phyloP scores from a whole-genome alignment of 2,113 vertebrate genomes.

The Xiphias gladius region DNA sequence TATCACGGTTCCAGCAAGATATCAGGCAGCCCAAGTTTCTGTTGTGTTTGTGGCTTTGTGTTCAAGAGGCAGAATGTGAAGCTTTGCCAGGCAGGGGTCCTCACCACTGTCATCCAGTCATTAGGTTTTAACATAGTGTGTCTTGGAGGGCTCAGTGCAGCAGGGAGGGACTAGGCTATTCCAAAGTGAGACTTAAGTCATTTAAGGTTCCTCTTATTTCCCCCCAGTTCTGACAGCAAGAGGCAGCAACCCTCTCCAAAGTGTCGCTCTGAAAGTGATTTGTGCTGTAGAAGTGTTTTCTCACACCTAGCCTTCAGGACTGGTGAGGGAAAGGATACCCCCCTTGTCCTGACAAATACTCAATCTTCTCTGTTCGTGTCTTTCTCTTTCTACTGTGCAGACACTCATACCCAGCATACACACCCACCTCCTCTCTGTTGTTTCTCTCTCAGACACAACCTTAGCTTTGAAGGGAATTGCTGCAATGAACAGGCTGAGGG shows the following conservation, averaged over 20 bases:
- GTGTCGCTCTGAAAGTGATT: conserved; percentile 58
- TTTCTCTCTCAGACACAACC: conserved; percentile 38
- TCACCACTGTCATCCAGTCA: conserved; percentile 55
- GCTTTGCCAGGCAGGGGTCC: conserved; percentile 35
- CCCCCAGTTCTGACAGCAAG: conserved; percentile 50
- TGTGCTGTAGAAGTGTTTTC: conserved; percentile 55
- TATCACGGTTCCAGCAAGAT: not conserved
- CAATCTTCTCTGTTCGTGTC: not conserved
- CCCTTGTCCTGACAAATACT: conserved; percentile 48
- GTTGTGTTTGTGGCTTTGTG: conserved; percentile 28
- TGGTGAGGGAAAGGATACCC: conserved; percentile 51
- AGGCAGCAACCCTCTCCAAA: conserved; percentile 49
- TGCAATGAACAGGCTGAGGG: conserved; percentile 35
- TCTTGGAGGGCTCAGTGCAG: conserved; percentile 50
- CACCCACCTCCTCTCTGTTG: not conserved
- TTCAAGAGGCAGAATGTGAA: conserved; percentile 20
- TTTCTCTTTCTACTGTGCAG: not conserved
- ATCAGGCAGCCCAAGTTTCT: not conserved
- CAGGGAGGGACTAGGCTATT: conserved; percentile 37
- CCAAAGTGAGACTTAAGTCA: conserved; percentile 58
- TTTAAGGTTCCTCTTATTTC: conserved; percentile 64
- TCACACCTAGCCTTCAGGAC: conserved; percentile 56
- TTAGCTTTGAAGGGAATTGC: conserved; percentile 46
- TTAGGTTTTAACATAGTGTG: conserved; percentile 59
- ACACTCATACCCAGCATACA: not conserved